These are phyloP conservation scores for Xiphophorus birchmanni DNA, from an alignment of 2,797 vertebrate genomes.

Conservation along the genomic window DNA sequence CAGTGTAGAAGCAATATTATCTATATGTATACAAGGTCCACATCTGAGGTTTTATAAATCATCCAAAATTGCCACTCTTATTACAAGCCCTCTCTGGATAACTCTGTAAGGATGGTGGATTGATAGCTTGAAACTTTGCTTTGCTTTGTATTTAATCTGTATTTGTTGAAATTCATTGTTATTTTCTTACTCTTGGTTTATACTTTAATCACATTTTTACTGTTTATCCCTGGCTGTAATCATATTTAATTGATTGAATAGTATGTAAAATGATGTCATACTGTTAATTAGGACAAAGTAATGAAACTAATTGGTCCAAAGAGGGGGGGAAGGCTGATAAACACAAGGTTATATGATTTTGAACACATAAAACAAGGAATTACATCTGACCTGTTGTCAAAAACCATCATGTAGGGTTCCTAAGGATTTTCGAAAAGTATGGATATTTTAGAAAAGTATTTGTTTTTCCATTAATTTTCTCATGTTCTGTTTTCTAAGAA, in stretches of 20 bases:
- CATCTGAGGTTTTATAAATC: slow-evolving; percentile 51
- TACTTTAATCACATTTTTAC: background rate
- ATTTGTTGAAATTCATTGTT: slow-evolving; percentile 14
- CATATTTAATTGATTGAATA: background rate
- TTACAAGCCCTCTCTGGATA: slow-evolving; percentile 25
- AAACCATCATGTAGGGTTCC: slow-evolving; percentile 6
- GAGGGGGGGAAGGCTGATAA: background rate
- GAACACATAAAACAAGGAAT: background rate
- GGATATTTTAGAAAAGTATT: background rate
- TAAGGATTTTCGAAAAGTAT: background rate
- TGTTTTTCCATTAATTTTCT: background rate
- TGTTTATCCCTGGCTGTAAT: background rate
- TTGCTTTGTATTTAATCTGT: slow-evolving; percentile 25
- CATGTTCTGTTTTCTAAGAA: background rate
- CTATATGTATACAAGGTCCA: slow-evolving; percentile 62
- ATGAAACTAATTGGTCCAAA: background rate
- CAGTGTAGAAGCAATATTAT: slow-evolving; percentile 83
- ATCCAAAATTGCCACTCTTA: slow-evolving; percentile 11
- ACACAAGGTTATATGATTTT: background rate
- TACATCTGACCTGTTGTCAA: slow-evolving; percentile 35
- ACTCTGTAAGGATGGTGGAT: slow-evolving; percentile 11
- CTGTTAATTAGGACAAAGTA: background rate
- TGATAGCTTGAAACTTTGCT: slow-evolving; percentile 14
- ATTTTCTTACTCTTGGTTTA: background rate
- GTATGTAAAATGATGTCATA: background rate